These are phyloP conservation scores for Sphinx pinastri DNA, from an alignment of 2,888 invertebrate genomes.

Conservation along the genomic window DNA sequence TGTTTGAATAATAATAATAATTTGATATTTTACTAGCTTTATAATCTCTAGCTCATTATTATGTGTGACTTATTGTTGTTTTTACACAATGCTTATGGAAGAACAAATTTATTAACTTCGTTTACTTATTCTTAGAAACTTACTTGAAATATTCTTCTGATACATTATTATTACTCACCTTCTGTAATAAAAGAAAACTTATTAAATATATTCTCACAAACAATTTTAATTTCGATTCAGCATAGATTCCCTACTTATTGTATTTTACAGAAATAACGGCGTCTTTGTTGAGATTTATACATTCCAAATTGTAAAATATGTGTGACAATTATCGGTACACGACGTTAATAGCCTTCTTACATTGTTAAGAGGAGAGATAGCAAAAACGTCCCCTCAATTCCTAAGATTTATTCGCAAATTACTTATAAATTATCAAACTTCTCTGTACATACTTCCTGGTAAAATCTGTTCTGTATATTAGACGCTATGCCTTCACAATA, in stretches of 20 bases:
- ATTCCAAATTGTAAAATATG: conserved; percentile 79
- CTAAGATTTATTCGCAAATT: conserved; percentile 83
- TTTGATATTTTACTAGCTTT: too few relatives aligned
- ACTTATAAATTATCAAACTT: conserved; percentile 73
- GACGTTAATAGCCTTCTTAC: conserved; percentile 82
- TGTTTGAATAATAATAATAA: too few relatives aligned
- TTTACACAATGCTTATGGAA: neutral
- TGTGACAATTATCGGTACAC: conserved; percentile 84
- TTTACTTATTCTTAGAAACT: conserved; percentile 3
- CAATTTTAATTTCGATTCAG: conserved; percentile 42
- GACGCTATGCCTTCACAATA: conserved; percentile 31
- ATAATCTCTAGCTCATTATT: too few relatives aligned
- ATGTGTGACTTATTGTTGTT: neutral
- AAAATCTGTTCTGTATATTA: conserved; percentile 28
- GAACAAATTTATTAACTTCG: neutral
- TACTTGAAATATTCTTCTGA: conserved; percentile 37
- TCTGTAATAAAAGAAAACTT: conserved; percentile 74
- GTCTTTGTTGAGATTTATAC: conserved; percentile 48
- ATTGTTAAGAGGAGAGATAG: conserved; percentile 63
- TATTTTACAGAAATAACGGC: conserved; percentile 51
- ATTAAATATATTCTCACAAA: conserved; percentile 61
- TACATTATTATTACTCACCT: conserved; percentile 67
- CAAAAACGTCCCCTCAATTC: conserved; percentile 71
- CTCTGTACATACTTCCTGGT: conserved; percentile 34
- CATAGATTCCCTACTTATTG: conserved; percentile 41